Conservation (phyloP, 2,113 vertebrate genomes). For the Stomatorhinus ivindoensis region DNA sequence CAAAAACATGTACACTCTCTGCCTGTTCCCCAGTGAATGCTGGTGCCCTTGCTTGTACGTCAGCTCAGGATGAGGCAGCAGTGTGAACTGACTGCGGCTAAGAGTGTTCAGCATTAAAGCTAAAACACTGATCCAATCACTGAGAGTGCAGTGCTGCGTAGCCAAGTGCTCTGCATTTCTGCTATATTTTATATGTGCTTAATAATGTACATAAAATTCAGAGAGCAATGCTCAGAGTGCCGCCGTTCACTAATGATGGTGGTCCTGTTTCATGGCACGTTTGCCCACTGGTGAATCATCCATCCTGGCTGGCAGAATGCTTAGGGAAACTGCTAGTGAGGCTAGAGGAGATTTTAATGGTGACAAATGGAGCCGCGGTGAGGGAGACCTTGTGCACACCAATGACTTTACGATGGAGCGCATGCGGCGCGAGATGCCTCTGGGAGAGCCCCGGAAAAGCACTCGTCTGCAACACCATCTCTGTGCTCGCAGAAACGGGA, state of each 20-base stretch:
- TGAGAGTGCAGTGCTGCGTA: constrained; percentile 10
- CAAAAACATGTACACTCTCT: neutral
- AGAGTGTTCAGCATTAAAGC: constrained; percentile 18
- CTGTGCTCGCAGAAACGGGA: neutral
- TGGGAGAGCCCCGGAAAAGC: neutral
- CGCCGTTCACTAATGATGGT: constrained; percentile 8
- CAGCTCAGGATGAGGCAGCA: neutral
- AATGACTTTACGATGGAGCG: neutral
- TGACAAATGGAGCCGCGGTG: constrained; percentile 2
- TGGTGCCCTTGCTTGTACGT: neutral
- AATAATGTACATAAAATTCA: constrained; percentile 1
- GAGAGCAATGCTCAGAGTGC: neutral
- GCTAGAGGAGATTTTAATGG: constrained; percentile 13
- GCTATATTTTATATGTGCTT: neutral
- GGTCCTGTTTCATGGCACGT: neutral
- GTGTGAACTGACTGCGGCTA: constrained; percentile 13
- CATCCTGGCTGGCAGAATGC: neutral
- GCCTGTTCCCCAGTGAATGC: neutral
- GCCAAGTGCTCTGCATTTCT: neutral
- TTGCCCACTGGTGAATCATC: neutral
- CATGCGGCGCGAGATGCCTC: neutral
- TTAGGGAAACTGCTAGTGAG: neutral
- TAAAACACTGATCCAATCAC: constrained; percentile 17
- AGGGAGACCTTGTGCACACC: neutral
- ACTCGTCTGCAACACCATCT: neutral